phyloP scores from a whole-genome alignment of 2,113 vertebrate species.

The Bubo blakistoni region DNA sequence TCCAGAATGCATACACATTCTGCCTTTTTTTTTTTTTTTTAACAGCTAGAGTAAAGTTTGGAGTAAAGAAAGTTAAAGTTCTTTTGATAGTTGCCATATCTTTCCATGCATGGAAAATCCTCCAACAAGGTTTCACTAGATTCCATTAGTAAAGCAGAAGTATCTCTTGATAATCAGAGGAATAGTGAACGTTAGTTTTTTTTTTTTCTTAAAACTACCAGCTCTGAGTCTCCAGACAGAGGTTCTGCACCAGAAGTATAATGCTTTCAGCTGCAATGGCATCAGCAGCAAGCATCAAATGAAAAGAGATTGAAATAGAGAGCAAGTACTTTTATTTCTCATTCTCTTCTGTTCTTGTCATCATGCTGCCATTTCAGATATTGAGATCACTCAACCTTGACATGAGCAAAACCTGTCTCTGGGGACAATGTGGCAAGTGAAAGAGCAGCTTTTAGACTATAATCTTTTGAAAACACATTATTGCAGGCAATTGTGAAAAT shows the following conservation, averaged over 20 bases:
- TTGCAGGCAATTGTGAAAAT: not conserved
- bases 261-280: not conserved
- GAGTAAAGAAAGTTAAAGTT: not conserved
- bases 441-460: not conserved
- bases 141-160: not conserved
- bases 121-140: not conserved
- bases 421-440: not conserved
- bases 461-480: not conserved
- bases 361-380: constrained; percentile 7
- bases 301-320: not conserved
- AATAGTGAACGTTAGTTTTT: not conserved
- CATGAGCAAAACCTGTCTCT: not conserved
- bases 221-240: not conserved
- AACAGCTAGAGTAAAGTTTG: not conserved
- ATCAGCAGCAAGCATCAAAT: constrained; percentile 13
- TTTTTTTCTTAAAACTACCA: not conserved
- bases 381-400: constrained; percentile 8
- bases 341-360: not conserved
- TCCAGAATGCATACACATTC: not conserved
- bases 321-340: not conserved
- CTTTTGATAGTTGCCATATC: not conserved
- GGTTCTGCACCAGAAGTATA: not conserved
- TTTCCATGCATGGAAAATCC: not conserved
- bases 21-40: not conserved
- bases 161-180: not conserved